A percentile compares a stretch with the other conserved stretches of the same genome.
phyloP scores from a whole-genome alignment of 2,797 vertebrate genomes.

The Varecia variegata region DNA sequence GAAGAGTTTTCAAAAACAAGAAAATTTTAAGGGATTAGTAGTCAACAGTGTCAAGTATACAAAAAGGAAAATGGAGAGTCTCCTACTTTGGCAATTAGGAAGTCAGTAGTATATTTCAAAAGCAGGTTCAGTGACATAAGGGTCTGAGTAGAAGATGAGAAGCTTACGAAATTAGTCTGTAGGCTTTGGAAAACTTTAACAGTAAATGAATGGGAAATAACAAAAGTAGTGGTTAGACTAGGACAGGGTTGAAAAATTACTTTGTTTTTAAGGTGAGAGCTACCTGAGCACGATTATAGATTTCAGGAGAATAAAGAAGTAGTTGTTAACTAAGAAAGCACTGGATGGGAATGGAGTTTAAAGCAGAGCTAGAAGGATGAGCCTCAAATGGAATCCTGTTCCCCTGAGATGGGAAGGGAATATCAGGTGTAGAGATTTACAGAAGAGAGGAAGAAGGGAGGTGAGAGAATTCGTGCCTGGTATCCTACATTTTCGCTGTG shows the following conservation, averaged over 20 bases:
- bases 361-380: background rate
- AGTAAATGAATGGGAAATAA: background rate
- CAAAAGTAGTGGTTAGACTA: background rate
- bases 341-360: background rate
- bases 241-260: background rate
- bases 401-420: background rate
- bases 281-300: background rate
- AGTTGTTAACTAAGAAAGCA: background rate
- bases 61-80: background rate
- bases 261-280: slow-evolving; percentile 4
- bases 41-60: background rate
- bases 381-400: background rate
- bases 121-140: background rate
- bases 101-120: background rate
- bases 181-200: background rate
- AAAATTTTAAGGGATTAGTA: slow-evolving; percentile 17
- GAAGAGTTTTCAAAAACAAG: background rate
- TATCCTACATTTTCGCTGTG: background rate
- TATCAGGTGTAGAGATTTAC: background rate
- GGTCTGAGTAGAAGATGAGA: background rate
- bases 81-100: slow-evolving; percentile 1
- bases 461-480: background rate
- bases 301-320: background rate
- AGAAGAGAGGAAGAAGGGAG: background rate
- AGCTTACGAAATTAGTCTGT: background rate